These are phyloP conservation scores for Ceyx margarethae DNA, from an alignment of 2,113 vertebrate species.

Conservation along the genomic window DNA sequence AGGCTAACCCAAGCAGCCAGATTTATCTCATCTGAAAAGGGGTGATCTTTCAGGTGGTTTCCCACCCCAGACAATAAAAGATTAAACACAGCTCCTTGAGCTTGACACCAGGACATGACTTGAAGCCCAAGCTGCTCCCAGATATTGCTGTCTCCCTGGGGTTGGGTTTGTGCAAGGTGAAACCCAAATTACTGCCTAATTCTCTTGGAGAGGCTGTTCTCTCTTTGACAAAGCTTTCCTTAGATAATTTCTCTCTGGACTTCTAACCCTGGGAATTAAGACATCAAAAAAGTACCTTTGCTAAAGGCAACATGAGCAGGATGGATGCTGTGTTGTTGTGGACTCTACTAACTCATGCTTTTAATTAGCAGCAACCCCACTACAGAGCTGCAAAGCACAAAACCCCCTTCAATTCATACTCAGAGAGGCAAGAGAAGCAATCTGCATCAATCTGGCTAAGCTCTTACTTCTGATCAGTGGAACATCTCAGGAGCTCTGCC, in stretches of 20 bases:
- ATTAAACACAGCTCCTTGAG: not conserved
- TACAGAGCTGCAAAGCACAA: not conserved
- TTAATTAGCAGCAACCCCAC: not conserved
- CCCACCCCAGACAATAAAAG: not conserved
- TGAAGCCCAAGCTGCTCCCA: not conserved
- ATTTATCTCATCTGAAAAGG: not conserved
- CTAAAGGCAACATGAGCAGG: not conserved
- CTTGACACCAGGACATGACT: fast-evolving
- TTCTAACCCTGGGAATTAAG: not conserved
- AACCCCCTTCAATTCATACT: not conserved
- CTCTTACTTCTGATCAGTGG: not conserved
- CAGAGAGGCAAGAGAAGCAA: not conserved
- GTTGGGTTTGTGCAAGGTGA: not conserved
- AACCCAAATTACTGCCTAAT: not conserved
- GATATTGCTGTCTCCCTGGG: not conserved
- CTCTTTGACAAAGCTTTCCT: not conserved
- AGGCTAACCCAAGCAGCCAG: not conserved
- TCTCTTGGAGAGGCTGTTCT: not conserved
- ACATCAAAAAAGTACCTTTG: not conserved
- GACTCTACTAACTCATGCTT: not conserved
- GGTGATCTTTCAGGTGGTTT: not conserved
- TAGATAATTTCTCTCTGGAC: not conserved
- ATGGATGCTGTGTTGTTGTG: not conserved
- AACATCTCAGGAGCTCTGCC: not conserved
- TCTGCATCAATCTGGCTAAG: not conserved